A percentile compares a stretch with the other conserved stretches of the same genome.
phyloP scores from a whole-genome alignment of 64 coral and sea anemone species.

The Pocillopora verrucosa region DNA sequence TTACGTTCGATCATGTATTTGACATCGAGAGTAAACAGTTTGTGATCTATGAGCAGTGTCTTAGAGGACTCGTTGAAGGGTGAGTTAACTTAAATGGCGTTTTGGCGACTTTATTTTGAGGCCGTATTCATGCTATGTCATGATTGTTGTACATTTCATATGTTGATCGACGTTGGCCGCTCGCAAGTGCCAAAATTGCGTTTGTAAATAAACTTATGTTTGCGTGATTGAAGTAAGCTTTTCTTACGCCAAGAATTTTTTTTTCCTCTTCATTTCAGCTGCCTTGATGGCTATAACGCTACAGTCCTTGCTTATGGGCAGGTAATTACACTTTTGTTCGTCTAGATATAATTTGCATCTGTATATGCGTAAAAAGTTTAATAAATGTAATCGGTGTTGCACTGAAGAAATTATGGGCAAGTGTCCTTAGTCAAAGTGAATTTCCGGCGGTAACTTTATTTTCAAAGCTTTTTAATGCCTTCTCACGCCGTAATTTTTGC shows the following conservation, averaged over 20 bases:
- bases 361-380: neutral
- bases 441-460: conserved; percentile 7
- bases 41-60: conserved; percentile 85
- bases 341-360: neutral
- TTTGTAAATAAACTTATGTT: neutral
- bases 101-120: neutral
- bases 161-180: neutral
- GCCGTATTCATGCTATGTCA: neutral
- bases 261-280: conserved; percentile 51
- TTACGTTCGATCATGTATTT: conserved; percentile 98
- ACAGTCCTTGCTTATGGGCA: conserved; percentile 98
- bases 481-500: neutral
- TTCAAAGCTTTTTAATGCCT: neutral
- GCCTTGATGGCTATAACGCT: conserved; percentile 97
- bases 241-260: neutral
- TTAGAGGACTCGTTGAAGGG: conserved; percentile 86
- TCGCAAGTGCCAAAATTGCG: conserved; percentile 2
- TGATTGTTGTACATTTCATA: neutral
- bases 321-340: conserved; percentile 48
- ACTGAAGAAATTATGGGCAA: neutral
- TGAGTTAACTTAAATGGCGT: conserved; percentile 51
- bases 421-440: neutral
- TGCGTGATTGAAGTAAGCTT: neutral
- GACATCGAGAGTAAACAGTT: conserved; percentile 81
- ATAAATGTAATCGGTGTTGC: neutral